Base-by-base conservation (phyloP, 2,888 invertebrate genomes). In the Zaprionus obscuricornis region DNA sequence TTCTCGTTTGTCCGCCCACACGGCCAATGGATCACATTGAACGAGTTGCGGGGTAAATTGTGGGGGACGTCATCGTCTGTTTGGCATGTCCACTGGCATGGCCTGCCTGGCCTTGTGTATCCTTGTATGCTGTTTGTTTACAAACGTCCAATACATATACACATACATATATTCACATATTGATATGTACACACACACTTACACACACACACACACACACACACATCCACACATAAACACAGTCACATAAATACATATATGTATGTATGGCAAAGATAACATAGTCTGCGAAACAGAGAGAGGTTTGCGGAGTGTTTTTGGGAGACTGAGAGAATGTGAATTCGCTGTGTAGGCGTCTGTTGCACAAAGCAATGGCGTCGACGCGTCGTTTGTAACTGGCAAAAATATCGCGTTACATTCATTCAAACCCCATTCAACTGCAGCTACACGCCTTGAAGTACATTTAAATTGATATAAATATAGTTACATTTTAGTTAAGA, bases 391-490 rank as follows among this genome's bases (percentile, higher is more conserved):
- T 69, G 78, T 69, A 74, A 58, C 68, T 57, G 71, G 68, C 68
- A 34, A 62, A 60, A 55, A 59, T 82, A 78, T 77, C 63, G 31
- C 36, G 60, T 81, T 74, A 62, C 78, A 66, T n/a, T n/a, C n/a
- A n/a, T n/a, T n/a, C n/a, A n/a, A n/a, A n/a, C n/a, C n/a, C 16
- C 22, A 5, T 22, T 22, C 22, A 22, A 7, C 22, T 22, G 2
- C 14, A 22, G 3, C 46, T 17, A 33, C 43, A 16, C 39, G 17
- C 34, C 43, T 68, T 63, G 71, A 63, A 71, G 63, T 66, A 60
- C 66, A 72, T 74, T 72, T 58, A 58, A 81, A 77, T 81, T 77
- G 74, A 68, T 74, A 74, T 74, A 65, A 74, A 81, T 74, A 65
- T 16, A 13, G 39, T 31, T 49, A 33, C 47, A 45, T 49, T 69